phyloP scores from a whole-genome alignment of 1,140 invertebrate genomes.

The Diabrotica virgifera region DNA sequence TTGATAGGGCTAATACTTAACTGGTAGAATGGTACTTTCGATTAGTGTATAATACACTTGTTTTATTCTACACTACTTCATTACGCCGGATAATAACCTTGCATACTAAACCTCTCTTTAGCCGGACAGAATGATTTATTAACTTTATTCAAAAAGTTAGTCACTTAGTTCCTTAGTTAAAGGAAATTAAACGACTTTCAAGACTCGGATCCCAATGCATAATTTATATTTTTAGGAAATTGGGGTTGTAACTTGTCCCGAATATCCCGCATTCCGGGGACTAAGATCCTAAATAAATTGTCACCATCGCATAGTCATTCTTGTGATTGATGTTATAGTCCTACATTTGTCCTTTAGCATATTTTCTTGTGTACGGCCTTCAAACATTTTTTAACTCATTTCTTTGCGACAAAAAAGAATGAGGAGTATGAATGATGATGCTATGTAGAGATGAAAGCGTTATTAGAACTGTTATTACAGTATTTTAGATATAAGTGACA shows the following conservation, averaged over 20 bases:
- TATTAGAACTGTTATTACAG: too few relatives aligned
- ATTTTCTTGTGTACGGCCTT: not conserved
- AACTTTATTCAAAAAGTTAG: not conserved
- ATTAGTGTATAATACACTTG: too few relatives aligned
- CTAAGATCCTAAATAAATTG: not conserved
- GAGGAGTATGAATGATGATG: too few relatives aligned
- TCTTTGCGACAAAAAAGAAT: too few relatives aligned
- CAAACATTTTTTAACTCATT: too few relatives aligned
- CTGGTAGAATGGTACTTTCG: too few relatives aligned
- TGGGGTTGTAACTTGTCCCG: not conserved
- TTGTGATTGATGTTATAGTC: not conserved
- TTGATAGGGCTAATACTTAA: too few relatives aligned
- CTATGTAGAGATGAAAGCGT: too few relatives aligned
- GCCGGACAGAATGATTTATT: not conserved
- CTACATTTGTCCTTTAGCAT: not conserved
- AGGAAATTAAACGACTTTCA: not conserved
- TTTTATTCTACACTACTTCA: too few relatives aligned
- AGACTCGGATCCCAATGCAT: not conserved
- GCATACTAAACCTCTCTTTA: too few relatives aligned
- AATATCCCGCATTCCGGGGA: not conserved
- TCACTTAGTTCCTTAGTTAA: not conserved
- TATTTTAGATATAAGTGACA: too few relatives aligned
- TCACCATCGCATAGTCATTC: conserved; percentile 1
- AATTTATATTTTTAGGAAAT: conserved; percentile 3
- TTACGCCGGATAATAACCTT: too few relatives aligned